A percentile compares a stretch with the other conserved stretches of the same genome.
Evolutionary conservation across 2,113 vertebrate genomes (phyloP).

Genomic region (Chaenocephalus aceratus): DNA sequence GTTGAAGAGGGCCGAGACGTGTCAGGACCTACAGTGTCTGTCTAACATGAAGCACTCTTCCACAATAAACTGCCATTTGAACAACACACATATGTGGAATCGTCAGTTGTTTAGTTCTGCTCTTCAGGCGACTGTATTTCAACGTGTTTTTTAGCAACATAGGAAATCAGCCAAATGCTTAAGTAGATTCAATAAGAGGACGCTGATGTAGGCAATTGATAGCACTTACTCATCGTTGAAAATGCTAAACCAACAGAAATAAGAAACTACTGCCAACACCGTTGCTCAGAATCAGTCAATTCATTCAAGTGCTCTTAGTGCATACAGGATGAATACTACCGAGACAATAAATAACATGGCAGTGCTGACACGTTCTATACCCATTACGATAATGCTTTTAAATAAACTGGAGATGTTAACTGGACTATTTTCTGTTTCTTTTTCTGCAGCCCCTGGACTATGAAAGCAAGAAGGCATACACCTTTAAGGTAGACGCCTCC

Average conservation of each 20-base stretch:
- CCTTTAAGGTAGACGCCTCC: constrained; percentile 96
- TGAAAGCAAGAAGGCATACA: constrained; percentile 96
- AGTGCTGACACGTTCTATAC: neutral
- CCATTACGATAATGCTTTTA: neutral
- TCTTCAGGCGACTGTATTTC: neutral
- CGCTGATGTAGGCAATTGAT: constrained; percentile 37
- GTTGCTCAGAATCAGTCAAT: constrained; percentile 16
- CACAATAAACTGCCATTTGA: neutral
- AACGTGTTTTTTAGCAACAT: constrained; percentile 7
- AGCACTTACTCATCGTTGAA: constrained; percentile 33
- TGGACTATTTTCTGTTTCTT: constrained; percentile 3
- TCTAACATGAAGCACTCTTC: neutral
- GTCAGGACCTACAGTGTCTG: neutral
- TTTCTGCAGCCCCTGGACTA: constrained; percentile 90
- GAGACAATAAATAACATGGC: neutral
- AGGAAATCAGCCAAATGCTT: constrained; percentile 17
- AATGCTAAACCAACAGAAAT: constrained; percentile 29
- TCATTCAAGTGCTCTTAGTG: constrained; percentile 40
- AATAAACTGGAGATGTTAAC: constrained; percentile 15
- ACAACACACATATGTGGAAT: neutral
- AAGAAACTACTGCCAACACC: constrained; percentile 21
- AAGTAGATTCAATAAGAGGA: neutral
- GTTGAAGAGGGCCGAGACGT: neutral
- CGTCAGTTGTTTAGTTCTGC: neutral
- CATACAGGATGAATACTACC: neutral